Conservation (phyloP, 2,888 invertebrate species). For the Deilephila elpenor region DNA sequence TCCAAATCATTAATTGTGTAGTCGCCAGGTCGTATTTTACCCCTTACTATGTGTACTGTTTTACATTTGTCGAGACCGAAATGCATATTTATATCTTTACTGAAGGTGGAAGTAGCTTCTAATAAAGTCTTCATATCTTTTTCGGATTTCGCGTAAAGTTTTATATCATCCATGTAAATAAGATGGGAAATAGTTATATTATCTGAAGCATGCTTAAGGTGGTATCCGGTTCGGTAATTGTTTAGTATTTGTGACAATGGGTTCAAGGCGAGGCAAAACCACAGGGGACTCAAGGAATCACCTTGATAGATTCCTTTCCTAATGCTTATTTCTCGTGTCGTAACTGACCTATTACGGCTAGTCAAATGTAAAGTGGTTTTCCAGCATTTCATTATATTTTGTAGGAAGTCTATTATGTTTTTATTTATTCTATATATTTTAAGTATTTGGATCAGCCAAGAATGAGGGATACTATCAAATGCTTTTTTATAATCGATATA, state of each 20-base stretch:
- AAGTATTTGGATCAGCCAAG: constrained; percentile 32
- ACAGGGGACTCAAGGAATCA: constrained; percentile 35
- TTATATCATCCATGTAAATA: constrained; percentile 24
- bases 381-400: constrained; percentile 33
- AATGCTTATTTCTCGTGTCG: constrained; percentile 31
- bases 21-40: neutral
- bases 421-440: constrained; percentile 36
- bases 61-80: constrained; percentile 32
- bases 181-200: neutral
- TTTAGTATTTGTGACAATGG: constrained; percentile 29
- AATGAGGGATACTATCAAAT: constrained; percentile 31
- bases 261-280: constrained; percentile 37
- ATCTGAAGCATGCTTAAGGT: neutral
- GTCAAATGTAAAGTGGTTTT: constrained; percentile 28
- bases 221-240: too few species aligned
- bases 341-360: neutral
- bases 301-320: constrained; percentile 35
- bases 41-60: constrained; percentile 19
- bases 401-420: constrained; percentile 28
- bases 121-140: constrained; percentile 23
- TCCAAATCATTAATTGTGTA: neutral
- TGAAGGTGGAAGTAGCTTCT: constrained; percentile 19
- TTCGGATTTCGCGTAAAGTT: constrained; percentile 11
- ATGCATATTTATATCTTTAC: constrained; percentile 26
- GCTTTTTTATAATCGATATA: constrained; percentile 34